These are phyloP conservation scores for Matsumurasca onukii DNA, from an alignment of 1,140 invertebrate species.

Conservation along the genomic window DNA sequence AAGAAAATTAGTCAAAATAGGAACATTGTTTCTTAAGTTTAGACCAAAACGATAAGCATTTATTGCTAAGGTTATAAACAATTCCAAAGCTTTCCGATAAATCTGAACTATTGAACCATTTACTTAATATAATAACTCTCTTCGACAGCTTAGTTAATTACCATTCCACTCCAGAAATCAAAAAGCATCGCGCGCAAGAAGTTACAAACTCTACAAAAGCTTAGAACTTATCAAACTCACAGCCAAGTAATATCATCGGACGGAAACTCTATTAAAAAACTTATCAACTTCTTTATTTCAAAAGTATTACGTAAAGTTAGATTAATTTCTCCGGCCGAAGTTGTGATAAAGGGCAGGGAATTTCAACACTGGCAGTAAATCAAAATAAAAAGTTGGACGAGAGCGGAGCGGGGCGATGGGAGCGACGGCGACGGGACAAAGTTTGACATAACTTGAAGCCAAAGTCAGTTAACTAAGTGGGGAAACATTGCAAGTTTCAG, in stretches of 20 bases:
- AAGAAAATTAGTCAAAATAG: too few species aligned
- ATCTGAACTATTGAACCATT: too few species aligned
- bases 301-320: slow-evolving; percentile 6
- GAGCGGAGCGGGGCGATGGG: neutral
- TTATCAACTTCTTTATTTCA: too few species aligned
- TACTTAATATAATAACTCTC: too few species aligned
- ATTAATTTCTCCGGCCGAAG: slow-evolving; percentile 6
- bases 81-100: too few species aligned
- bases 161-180: too few species aligned
- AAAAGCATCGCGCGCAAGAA: too few species aligned
- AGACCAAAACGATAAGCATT: too few species aligned
- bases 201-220: neutral
- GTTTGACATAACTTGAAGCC: slow-evolving; percentile 24
- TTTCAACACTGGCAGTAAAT: slow-evolving; percentile 25
- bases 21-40: too few species aligned
- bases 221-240: neutral
- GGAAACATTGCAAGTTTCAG: slow-evolving; percentile 15
- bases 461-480: slow-evolving; percentile 26
- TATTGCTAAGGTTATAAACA: too few species aligned
- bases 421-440: slow-evolving; percentile 13
- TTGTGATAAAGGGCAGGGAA: slow-evolving; percentile 15
- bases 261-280: too few species aligned
- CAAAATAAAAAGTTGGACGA: slow-evolving; percentile 19
- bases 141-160: too few species aligned
- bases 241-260: neutral